Evolutionary conservation across 2,113 vertebrate species (phyloP).

Genomic region (Ellobius talpinus): DNA sequence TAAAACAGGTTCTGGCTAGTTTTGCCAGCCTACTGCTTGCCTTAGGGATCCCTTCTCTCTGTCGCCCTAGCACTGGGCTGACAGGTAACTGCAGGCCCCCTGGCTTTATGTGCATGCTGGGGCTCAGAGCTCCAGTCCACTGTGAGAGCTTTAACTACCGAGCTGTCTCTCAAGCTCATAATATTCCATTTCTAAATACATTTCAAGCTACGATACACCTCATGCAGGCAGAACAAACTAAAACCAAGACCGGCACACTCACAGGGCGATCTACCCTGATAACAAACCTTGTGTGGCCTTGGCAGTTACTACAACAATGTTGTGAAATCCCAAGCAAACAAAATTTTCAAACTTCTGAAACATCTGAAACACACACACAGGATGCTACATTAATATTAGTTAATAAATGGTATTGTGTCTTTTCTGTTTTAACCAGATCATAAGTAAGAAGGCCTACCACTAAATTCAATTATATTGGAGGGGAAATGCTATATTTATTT

Average conservation of each 20-base stretch:
- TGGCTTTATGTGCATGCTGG: background rate
- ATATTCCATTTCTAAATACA: constrained; percentile 28
- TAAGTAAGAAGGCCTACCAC: background rate
- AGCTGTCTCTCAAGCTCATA: background rate
- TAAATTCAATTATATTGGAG: background rate
- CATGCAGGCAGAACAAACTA: constrained; percentile 5
- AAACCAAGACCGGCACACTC: background rate
- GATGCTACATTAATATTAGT: background rate
- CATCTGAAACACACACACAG: background rate
- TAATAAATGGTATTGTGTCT: background rate
- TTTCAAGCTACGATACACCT: background rate
- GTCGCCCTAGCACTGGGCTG: background rate
- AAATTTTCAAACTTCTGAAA: constrained; percentile 2
- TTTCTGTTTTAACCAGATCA: constrained; percentile 45
- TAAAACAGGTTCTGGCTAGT: background rate
- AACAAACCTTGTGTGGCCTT: background rate
- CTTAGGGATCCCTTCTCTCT: background rate
- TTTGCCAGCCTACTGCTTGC: background rate
- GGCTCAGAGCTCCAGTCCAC: too few species aligned
- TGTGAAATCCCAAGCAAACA: constrained; percentile 10
- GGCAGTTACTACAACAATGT: constrained; percentile 4
- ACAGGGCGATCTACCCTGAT: background rate
- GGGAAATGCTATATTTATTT: background rate
- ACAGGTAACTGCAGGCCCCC: background rate
- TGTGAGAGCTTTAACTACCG: background rate